phyloP scores from a whole-genome alignment of 1,140 invertebrate genomes.

The Reticulitermes speratus region DNA sequence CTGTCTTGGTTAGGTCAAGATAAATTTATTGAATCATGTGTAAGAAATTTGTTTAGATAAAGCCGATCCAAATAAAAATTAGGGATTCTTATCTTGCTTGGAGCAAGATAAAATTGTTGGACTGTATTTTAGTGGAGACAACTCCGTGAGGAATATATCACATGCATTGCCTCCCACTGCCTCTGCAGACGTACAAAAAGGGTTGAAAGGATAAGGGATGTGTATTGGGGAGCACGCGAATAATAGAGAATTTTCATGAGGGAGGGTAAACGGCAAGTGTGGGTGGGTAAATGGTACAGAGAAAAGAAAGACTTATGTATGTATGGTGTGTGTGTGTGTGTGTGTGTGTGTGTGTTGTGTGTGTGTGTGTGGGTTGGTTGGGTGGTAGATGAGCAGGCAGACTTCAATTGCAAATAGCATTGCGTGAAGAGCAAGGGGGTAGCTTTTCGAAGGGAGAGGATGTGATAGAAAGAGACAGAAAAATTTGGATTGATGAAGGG shows the following conservation, averaged over 20 bases:
- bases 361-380: too few species aligned
- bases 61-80: not conserved
- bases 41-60: not conserved
- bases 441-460: not conserved
- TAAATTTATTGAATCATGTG: not conserved
- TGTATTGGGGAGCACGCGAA: slow-evolving; percentile 30
- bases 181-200: slow-evolving; percentile 15
- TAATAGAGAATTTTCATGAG: slow-evolving; percentile 33
- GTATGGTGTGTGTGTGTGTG: not conserved
- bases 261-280: slow-evolving; percentile 20
- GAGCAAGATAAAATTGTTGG: not conserved
- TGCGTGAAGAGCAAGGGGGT: slow-evolving; percentile 15
- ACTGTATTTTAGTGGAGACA: slow-evolving; percentile 27
- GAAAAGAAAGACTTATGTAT: not conserved
- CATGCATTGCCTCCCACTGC: not conserved
- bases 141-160: slow-evolving; percentile 29
- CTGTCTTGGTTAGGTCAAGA: not conserved
- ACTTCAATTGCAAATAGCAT: slow-evolving; percentile 29
- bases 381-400: not conserved
- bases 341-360: too few species aligned
- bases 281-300: not conserved
- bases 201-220: slow-evolving; percentile 34
- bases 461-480: slow-evolving; percentile 17
- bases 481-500: slow-evolving; percentile 18
- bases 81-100: not conserved